Conservation (phyloP, 2,113 vertebrate species). For the Pituophis catenifer region DNA sequence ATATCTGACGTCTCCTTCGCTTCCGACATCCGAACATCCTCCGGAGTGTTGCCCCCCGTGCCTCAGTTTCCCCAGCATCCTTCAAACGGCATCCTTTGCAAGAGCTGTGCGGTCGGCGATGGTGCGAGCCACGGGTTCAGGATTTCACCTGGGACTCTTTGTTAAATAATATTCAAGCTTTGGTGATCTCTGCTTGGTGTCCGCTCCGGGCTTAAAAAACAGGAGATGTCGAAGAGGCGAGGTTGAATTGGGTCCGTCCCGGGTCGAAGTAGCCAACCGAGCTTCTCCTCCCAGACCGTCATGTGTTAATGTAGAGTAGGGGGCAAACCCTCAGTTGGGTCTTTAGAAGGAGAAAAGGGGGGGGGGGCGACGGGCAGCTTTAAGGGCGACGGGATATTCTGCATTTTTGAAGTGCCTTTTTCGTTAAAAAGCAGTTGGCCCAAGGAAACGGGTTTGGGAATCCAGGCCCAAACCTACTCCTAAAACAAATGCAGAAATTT, state of each 20-base stretch:
- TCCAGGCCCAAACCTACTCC: background rate
- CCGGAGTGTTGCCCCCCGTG: background rate
- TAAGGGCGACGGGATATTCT: background rate
- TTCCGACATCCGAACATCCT: no score
- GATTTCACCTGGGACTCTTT: background rate
- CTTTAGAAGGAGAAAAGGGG: no score
- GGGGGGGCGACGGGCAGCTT: background rate
- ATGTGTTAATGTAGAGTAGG: no score
- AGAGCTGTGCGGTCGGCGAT: background rate
- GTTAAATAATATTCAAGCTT: no score
- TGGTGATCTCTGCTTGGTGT: background rate
- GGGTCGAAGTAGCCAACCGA: background rate
- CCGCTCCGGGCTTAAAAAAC: background rate
- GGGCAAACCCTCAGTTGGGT: background rate
- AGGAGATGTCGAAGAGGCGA: fast-evolving
- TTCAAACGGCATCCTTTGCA: background rate
- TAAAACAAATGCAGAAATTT: background rate
- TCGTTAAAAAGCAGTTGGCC: background rate
- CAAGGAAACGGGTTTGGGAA: background rate
- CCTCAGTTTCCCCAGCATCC: background rate
- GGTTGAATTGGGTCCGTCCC: no score
- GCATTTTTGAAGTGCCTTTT: slow-evolving; percentile 63
- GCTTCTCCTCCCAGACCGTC: no score
- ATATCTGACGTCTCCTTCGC: background rate
- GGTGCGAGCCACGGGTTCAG: no score